Evolutionary conservation across 2,888 invertebrate genomes (phyloP).

Genomic region (Trachelus tabidus): DNA sequence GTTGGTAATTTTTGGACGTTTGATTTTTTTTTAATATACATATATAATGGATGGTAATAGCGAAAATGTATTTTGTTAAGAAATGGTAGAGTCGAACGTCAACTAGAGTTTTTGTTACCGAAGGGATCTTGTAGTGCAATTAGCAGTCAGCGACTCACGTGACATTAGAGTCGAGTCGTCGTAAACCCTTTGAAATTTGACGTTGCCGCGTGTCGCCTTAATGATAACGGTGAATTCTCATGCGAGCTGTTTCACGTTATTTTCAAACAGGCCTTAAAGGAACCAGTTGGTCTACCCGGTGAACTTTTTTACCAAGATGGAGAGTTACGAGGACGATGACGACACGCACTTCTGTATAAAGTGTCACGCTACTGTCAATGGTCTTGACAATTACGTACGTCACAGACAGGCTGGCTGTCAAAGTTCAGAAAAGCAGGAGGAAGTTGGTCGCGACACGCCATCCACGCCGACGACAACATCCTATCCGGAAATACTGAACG

Average conservation of each 20-base stretch:
- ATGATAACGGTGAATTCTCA: not conserved
- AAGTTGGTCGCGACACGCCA: conserved; percentile 40
- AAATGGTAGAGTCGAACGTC: not conserved
- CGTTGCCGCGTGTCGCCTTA: not conserved
- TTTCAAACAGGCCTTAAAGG: not conserved
- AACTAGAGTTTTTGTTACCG: not conserved
- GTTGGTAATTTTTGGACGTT: not conserved
- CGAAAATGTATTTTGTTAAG: not conserved
- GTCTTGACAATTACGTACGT: conserved; percentile 86
- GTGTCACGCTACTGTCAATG: conserved; percentile 84
- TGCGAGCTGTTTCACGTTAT: not conserved
- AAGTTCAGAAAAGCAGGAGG: conserved; percentile 40
- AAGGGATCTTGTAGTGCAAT: not conserved
- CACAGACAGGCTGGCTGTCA: conserved; percentile 78
- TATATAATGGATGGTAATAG: not conserved
- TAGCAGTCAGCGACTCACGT: not conserved
- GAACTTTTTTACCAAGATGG: conserved; percentile 36
- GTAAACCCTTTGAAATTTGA: not conserved
- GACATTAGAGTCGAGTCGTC: not conserved
- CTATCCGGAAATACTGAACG: conserved; percentile 70
- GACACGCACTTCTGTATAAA: conserved; percentile 90
- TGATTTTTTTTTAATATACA: too few relatives aligned
- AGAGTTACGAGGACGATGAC: conserved; percentile 75
- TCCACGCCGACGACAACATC: conserved; percentile 66
- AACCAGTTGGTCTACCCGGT: not conserved